Evolutionary conservation across 2,113 vertebrate genomes (phyloP), one percentile per base, ranked within the genome.

Genomic region (Saccopteryx leptura): DNA sequence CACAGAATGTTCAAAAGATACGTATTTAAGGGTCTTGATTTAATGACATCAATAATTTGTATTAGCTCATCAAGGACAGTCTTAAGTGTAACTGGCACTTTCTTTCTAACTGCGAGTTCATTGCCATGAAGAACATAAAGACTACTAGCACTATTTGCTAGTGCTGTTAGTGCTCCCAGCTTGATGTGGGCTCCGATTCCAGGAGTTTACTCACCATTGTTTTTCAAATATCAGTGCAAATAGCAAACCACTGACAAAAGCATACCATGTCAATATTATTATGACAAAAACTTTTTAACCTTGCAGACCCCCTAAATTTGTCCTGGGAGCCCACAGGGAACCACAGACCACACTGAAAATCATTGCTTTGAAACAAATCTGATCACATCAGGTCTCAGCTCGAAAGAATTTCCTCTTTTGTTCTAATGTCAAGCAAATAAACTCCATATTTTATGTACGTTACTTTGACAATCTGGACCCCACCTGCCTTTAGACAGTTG

Each of bases 21-120:
- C 39, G 3, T 61, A 79, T 6, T 63, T 56, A 56, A 56, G 5
- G 21, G 39, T 90, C 10, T 58, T 74, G 14, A 60, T 26, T 89
- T 87, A 95, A 83, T 90, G 69, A 92, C 79, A 75, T 58, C n/a
- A 65, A 13, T 33, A 61, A 86, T 86, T 46, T 61, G 2, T 65
- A 52, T 84, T 21, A 28, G n/a, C 60, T 91, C 56, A 68, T 81
- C 78, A 72, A 94, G 52, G 46, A 46, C 63, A 76, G 78, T 71
- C 23, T 33, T 91, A 46, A 63, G 6, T 39, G 66, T 91, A 93
- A 26, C 2, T 78, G 18, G 18, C 13, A 85, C 24, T 46, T 93
- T 86, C 46, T 68, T 54, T 75, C 23, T 48, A 85, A 78, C 14
- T 85, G 58, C 19, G 65, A 82, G 26, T 17, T 1, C 7, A 17